Evolutionary conservation across 2,888 invertebrate genomes (phyloP), one percentile per base, ranked within the genome.

Genomic region (Argyresthia goedartella): DNA sequence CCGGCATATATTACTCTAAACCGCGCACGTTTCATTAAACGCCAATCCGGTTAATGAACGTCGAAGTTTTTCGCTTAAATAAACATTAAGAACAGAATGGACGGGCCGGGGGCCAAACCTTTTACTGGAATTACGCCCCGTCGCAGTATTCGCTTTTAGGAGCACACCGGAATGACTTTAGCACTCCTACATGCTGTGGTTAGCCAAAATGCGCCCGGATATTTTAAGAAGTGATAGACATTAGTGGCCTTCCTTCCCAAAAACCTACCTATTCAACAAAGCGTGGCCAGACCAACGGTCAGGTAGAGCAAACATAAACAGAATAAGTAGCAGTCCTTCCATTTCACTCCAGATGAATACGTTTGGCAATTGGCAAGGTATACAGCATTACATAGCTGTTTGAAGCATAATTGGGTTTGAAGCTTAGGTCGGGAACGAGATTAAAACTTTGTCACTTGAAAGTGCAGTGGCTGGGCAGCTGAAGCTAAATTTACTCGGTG

Each of bases 371-470:
- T 25, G 25, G 25, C 25, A 25, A 4, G 25, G 25, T 25, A 25
- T 25, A 25, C 25, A 25, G 25, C 6, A 25, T 25, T 25, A 25
- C 25, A 25, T 4, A 25, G 25, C 25, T 25, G 25, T 25, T 25
- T 25, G 25, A 25, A 25, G 25, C 41, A n/a, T 42, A 52, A 52
- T 48, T 47, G 42, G 41, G 8, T 42, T 52, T 33, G 63, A 65
- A 62, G 61, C 69, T 60, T 53, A 64, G 63, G 64, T 62, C 64
- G 61, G 66, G 63, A 68, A 72, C 69, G 73, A 73, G 73, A 81
- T 82, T 81, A 81, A 80, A 84, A 84, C 78, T 84, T 82, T 73
- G 64, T 70, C 74, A 76, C 78, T 82, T 77, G 69, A 72, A 74
- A 81, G 74, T 78, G 79, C 78, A 77, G 67, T 75, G 78, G 76